phyloP scores from a whole-genome alignment of 2,888 invertebrate species.

The Meloe dianella region DNA sequence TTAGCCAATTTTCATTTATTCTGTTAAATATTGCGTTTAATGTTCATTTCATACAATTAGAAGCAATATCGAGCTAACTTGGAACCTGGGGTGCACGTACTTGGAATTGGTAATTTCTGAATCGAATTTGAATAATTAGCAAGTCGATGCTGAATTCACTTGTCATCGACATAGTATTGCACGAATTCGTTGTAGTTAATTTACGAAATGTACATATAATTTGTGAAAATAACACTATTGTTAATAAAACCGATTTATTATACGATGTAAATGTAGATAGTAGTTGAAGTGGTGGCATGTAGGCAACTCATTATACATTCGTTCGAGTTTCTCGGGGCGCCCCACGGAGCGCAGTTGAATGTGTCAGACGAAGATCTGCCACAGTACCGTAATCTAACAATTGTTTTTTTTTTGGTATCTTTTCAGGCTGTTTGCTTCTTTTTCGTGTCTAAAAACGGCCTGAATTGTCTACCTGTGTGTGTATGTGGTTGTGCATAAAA shows the following conservation, averaged over 20 bases:
- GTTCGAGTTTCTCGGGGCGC: neutral
- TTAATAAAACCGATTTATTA: neutral
- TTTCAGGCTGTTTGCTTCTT: neutral
- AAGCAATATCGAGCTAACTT: too few species aligned
- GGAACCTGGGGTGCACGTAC: too few species aligned
- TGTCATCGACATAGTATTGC: too few species aligned
- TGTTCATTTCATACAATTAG: too few species aligned
- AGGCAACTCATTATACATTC: constrained; percentile 10
- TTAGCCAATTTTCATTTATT: too few species aligned
- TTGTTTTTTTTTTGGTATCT: constrained; percentile 48
- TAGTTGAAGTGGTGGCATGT: neutral
- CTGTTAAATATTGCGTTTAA: too few species aligned
- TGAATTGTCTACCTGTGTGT: neutral
- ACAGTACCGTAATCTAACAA: constrained; percentile 54
- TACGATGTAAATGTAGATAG: neutral
- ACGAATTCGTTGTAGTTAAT: too few species aligned
- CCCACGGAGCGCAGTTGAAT: constrained; percentile 30
- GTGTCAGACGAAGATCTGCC: constrained; percentile 36
- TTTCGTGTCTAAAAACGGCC: neutral
- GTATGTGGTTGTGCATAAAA: neutral
- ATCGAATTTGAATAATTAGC: too few species aligned
- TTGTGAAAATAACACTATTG: too few species aligned
- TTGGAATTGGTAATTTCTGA: too few species aligned
- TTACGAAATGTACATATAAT: too few species aligned
- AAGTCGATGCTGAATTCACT: too few species aligned